Base-by-base conservation (phyloP, 2,888 invertebrate genomes). In the Orgyia antiqua region DNA sequence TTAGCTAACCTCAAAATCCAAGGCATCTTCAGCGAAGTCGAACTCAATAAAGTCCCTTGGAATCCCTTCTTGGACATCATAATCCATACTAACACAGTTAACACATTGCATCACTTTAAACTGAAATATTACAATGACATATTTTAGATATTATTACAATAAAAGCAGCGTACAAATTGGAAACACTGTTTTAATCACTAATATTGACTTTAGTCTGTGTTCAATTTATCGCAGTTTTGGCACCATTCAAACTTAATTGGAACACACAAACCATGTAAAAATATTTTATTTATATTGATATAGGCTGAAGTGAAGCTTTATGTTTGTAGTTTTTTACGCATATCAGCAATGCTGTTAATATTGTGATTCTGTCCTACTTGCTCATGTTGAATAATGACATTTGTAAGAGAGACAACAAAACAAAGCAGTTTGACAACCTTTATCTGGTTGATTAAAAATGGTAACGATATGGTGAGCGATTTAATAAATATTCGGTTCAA, bases 1-100 rank as follows among this genome's bases (percentile, higher is more conserved):
- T 23, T 28, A 36, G 68, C 80, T 75, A 68, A 86, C 84, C 83
- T 83, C 84, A 65, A 79, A 84, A 49, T 83, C 80, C 53, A 80
- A 45, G 6, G 84, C 84, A 66, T 86, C 84, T 58, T 84, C 80
- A 19, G 82, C 79, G 29, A 83, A 83, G 47, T 86, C 84, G 39
- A 65, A 84, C 43, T 83, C 84, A 20, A 76, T 67, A 26, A 71
- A 75, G 34, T 84, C 83, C 21, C 64, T 68, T 7, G 78, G 75
- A 27, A 82, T 64, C 12, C 84, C 84, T 28, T 84, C 84, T 59
- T 80, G 71, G n/a, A 80, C 63, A 21, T 60, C 65, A 41, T 61
- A 68, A 46, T 77, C 68, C 84, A 86, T 84, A 49, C 24, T 52
- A 31, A 77, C 50, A 58, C 84, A 84, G 45, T 53, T 68, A 6